Conservation (phyloP, 2,113 vertebrate genomes). For the Coturnix japonica region DNA sequence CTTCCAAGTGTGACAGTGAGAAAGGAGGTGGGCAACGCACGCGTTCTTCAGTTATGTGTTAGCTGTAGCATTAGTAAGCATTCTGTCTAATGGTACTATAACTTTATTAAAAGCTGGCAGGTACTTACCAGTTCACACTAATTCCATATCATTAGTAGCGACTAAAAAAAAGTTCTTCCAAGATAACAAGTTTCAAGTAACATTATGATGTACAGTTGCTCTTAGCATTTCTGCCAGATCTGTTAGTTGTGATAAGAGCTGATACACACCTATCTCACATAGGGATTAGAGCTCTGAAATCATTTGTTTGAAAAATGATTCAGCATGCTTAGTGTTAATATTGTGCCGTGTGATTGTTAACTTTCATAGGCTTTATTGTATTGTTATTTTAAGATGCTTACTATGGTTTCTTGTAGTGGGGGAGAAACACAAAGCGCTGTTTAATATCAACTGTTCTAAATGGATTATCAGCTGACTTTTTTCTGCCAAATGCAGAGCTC, state of each 20-base stretch:
- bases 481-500: constrained; percentile 80
- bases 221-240: background rate
- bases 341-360: background rate
- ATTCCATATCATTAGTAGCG: background rate
- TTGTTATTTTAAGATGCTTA: background rate
- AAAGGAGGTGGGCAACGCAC: constrained; percentile 86
- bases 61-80: background rate
- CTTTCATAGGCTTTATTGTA: background rate
- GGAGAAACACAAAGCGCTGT: background rate
- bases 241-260: background rate
- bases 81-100: background rate
- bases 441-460: background rate
- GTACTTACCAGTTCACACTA: accelerated
- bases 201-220: background rate
- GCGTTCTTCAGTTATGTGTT: background rate
- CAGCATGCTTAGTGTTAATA: background rate
- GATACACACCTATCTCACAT: background rate
- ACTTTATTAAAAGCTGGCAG: background rate
- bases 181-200: background rate
- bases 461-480: background rate
- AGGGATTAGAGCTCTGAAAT: background rate
- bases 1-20: constrained; percentile 90
- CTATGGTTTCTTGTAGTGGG: background rate
- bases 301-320: background rate
- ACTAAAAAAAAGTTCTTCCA: background rate